A percentile compares a stretch with the other conserved stretches of the same genome.
These are phyloP conservation scores for Dermolepida albohirtum DNA, from an alignment of 2,888 invertebrate genomes.

Conservation along the genomic window DNA sequence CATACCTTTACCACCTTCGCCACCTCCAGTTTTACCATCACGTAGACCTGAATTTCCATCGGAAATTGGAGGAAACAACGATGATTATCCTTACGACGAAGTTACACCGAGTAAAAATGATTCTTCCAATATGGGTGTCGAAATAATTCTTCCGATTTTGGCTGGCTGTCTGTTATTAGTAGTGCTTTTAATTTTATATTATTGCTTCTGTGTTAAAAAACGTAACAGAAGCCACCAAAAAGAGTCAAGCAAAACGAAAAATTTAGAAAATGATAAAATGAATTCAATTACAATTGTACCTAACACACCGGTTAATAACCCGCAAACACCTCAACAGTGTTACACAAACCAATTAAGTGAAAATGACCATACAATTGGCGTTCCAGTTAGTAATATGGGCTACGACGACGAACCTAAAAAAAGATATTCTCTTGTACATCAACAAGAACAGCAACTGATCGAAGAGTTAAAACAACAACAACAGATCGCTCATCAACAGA, in stretches of 20 bases:
- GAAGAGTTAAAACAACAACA: slow-evolving; percentile 65
- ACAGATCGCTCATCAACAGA: slow-evolving; percentile 53
- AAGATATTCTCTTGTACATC: slow-evolving; percentile 65
- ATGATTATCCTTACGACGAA: slow-evolving; percentile 56
- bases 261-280: slow-evolving; percentile 61
- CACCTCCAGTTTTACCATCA: slow-evolving; percentile 65
- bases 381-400: slow-evolving; percentile 64
- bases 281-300: slow-evolving; percentile 66
- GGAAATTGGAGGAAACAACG: slow-evolving; percentile 61
- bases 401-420: slow-evolving; percentile 67
- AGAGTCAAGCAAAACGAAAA: slow-evolving; percentile 52
- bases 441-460: slow-evolving; percentile 65
- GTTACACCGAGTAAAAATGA: slow-evolving; percentile 63
- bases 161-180: slow-evolving; percentile 65
- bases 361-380: slow-evolving; percentile 64
- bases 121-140: slow-evolving; percentile 63
- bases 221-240: slow-evolving; percentile 55
- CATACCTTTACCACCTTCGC: slow-evolving; percentile 67
- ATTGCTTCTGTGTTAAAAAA: slow-evolving; percentile 67
- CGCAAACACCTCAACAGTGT: slow-evolving; percentile 53
- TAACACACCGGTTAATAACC: slow-evolving; percentile 59
- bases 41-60: slow-evolving; percentile 57
- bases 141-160: slow-evolving; percentile 66
- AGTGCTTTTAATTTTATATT: slow-evolving; percentile 64
- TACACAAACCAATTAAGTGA: slow-evolving; percentile 56